Conservation (phyloP, 2,888 invertebrate genomes). For the Drosophila atripex region DNA sequence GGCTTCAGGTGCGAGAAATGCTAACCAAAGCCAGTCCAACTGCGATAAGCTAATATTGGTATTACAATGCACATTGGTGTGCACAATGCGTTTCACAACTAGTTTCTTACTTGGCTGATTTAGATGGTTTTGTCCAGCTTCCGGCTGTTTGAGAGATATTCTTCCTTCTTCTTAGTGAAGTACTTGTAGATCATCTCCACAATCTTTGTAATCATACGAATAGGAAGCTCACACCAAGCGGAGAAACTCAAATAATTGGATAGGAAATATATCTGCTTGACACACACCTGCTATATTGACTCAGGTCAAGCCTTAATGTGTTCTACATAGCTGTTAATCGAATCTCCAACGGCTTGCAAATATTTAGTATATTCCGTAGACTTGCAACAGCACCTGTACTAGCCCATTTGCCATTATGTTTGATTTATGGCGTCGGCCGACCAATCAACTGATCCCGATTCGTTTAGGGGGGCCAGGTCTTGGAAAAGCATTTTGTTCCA, state of each 20-base stretch:
- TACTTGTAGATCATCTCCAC: not conserved
- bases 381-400: not conserved
- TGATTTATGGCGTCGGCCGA: conserved; percentile 28
- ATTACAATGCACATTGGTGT: conserved; percentile 10
- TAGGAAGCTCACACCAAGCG: not conserved
- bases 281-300: conserved; percentile 19
- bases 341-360: conserved; percentile 30
- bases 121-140: not conserved
- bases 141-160: not conserved
- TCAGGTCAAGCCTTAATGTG: conserved; percentile 45
- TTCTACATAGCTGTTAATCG: conserved; percentile 45
- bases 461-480: conserved; percentile 6
- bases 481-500: conserved; percentile 26
- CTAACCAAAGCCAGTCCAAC: conserved; percentile 1
- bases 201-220: not conserved
- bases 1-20: conserved; percentile 28
- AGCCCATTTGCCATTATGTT: conserved; percentile 29
- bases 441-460: conserved; percentile 22
- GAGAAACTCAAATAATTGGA: not conserved
- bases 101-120: not conserved
- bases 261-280: conserved; percentile 1
- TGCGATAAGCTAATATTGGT: conserved; percentile 18
- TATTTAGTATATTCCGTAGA: conserved; percentile 21
- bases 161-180: no score
- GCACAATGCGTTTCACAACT: conserved; percentile 9